A percentile compares a stretch with the other conserved stretches of the same genome.
phyloP scores from a whole-genome alignment of 37 sponge, comb jelly and placozoan species.

The Beroe ovata region DNA sequence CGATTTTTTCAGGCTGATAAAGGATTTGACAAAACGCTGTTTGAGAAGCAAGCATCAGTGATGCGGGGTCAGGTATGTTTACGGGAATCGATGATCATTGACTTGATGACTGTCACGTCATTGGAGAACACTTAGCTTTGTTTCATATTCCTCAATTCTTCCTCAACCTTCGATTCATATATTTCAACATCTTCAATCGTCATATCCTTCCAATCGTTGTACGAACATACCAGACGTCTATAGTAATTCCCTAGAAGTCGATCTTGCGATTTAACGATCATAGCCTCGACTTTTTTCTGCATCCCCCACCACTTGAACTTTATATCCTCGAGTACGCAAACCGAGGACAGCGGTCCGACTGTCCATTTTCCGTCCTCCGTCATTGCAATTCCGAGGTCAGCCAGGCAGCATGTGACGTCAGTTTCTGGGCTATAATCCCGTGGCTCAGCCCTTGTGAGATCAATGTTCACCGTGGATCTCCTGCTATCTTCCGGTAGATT shows the following conservation, averaged over 20 bases:
- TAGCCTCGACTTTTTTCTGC: neutral
- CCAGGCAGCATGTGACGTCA: neutral
- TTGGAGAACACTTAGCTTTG: no score
- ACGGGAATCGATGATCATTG: no score
- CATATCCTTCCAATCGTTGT: neutral
- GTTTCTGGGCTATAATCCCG: neutral
- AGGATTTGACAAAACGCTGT: slow-evolving; percentile 78
- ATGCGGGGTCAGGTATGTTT: slow-evolving; percentile 98
- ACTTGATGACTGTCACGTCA: no score
- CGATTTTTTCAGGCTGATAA: slow-evolving; percentile 72
- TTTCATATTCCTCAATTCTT: neutral
- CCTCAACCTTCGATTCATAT: neutral
- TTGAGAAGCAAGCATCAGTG: slow-evolving; percentile 94
- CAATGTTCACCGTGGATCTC: neutral
- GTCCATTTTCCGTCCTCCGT: neutral
- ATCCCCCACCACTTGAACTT: neutral
- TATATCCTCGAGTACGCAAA: neutral
- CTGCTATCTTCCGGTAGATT: neutral
- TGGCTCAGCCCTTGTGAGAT: neutral
- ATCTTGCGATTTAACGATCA: neutral
- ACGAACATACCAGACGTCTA: neutral
- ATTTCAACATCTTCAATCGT: neutral
- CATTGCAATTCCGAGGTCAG: neutral
- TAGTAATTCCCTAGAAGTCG: neutral
- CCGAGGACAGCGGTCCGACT: neutral